Evolutionary conservation across 2,113 vertebrate genomes (phyloP), one percentile per base, ranked within the genome.

Genomic region (Ailurus styani): DNA sequence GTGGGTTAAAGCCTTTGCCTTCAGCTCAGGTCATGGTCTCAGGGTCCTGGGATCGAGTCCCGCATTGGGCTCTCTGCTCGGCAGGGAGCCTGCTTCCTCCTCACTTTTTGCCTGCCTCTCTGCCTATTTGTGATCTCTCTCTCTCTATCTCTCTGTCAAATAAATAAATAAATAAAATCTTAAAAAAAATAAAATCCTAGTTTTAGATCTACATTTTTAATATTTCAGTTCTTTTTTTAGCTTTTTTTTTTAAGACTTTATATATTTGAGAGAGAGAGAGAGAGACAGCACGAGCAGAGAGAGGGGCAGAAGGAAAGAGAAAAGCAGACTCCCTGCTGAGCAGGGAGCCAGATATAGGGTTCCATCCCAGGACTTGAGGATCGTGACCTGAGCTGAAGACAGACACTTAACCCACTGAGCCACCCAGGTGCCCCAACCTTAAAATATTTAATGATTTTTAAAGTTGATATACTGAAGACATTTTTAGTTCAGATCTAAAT

Each of bases 381-480:
- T 21, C 34, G 10, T 68, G 18, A 37, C 8, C 66, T 10, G 34
- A 68, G 34, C 7, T 9, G 34, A 68, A 20, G 17, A 34, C 0
- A 20, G 34, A 21, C 17, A 4, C 31, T 34, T 37, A 68, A 68
- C 18, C 34, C 17, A 37, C n/a, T 68, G 34, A 68, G 34, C 34
- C 34, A 68, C 66, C 66, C 66, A 68, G 66, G 4, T 0, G 0
- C 34, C 17, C 34, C 66, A n/a, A 66, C 17, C 81, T 96, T 93
- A 88, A 84, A 93, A 66, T 77, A 89, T 45, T 93, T 66, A 75
- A 54, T 92, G 27, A 82, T 45, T 45, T 88, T 94, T 84, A 89
- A 85, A 94, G 60, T 72, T 60, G 47, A 37, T 31, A 0, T 79
- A 89, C 12, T 70, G 55, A 93, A 82, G 29, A 62, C 1, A 72